Base-by-base conservation (phyloP, 2,888 invertebrate species). In the Mamestra brassicae region DNA sequence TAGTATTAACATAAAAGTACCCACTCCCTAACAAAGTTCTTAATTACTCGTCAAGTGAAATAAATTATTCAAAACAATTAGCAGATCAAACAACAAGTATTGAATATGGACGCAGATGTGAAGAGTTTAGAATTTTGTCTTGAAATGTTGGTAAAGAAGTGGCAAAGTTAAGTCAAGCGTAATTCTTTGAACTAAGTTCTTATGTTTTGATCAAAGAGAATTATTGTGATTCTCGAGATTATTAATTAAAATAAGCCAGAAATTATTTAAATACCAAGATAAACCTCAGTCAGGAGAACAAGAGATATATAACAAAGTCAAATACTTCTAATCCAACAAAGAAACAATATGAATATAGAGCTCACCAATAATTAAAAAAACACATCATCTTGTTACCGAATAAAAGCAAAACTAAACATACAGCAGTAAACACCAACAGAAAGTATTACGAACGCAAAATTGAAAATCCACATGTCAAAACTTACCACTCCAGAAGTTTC, bases 21-120 rank as follows among this genome's bases (percentile, higher is more conserved):
- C 57, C 42, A 84, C 57, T 88, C 89, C 87, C 87, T 89, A 91
- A 91, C 90, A 92, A 94, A 94, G 91, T 94, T 91, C 86, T 89
- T 92, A 93, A 93, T 93, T 93, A 93, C 92, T 92, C 92, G 90
- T 92, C 90, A 92, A 93, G 91, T 91, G 89, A 92, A 92, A 93
- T 94, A 92, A 93, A 92, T 93, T 92, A 94, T 94, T 94, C 92
- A 91, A 92, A 92, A 93, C 92, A 94, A 93, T 93, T 92, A 91
- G 89, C 85, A 89, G 89, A 91, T 92, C 89, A 90, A 92, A 92
- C 90, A 90, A 91, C 86, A 84, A 84, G 71, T 82, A 88, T 84
- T 81, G 86, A 87, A 87, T 87, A 87, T 87, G 86, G 85, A 89
- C 84, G 85, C 80, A 85, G 85, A 76, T 88, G 84, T 85, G 74